Evolutionary conservation across 1,140 invertebrate genomes (phyloP).

Genomic region (Lepidurus couesii): DNA sequence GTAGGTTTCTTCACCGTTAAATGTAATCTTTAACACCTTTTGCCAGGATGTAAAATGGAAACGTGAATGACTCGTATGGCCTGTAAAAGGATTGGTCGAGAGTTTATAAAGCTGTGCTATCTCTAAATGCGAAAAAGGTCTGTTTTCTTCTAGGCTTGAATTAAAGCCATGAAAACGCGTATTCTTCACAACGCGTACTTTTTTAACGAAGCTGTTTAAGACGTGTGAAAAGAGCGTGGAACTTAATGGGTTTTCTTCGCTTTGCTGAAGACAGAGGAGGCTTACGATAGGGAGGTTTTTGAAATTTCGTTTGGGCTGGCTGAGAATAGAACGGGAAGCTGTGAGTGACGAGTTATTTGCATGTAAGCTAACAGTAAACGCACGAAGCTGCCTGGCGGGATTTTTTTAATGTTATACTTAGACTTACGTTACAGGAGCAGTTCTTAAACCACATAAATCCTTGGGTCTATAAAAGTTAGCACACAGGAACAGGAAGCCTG

Average conservation of each 20-base stretch:
- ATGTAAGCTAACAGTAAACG: not conserved
- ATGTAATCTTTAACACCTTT: not conserved
- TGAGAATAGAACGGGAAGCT: conserved; percentile 6
- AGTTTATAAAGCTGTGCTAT: not conserved
- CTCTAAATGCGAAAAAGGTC: not conserved
- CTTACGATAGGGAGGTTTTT: not conserved
- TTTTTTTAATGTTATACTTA: not conserved
- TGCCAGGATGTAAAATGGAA: not conserved
- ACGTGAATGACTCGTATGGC: not conserved
- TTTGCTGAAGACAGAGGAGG: not conserved
- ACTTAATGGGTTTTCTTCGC: not conserved
- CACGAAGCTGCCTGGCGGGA: not conserved
- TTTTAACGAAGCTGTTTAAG: conserved; percentile 5
- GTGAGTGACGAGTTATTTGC: conserved; percentile 9
- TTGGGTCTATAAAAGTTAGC: not conserved
- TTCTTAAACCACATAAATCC: not conserved
- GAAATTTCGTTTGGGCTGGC: not conserved
- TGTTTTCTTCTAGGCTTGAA: not conserved
- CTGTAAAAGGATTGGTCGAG: not conserved
- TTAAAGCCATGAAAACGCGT: not conserved
- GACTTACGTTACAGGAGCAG: not conserved
- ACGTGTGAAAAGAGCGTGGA: not conserved
- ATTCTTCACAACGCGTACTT: not conserved
- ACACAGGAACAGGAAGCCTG: not conserved
- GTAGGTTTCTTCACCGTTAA: too few relatives aligned